A percentile compares a stretch with the other conserved stretches of the same genome.
phyloP scores from a whole-genome alignment of 2,797 vertebrate genomes.

The Leuciscus waleckii region DNA sequence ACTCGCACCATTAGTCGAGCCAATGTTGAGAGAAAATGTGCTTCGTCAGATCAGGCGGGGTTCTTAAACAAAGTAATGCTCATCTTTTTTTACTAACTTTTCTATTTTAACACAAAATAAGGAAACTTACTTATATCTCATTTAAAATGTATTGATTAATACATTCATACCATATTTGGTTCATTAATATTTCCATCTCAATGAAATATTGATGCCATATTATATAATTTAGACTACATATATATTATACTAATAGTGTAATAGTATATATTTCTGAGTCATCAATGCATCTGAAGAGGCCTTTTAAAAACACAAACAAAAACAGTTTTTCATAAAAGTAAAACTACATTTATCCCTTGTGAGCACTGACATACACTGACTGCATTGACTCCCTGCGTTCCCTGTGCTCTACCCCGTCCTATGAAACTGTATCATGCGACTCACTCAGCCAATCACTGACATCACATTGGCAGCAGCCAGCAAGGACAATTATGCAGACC shows the following conservation, averaged over 20 bases:
- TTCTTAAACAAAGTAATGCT: neutral
- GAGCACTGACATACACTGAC: constrained; percentile 15
- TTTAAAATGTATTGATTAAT: neutral
- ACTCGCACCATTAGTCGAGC: neutral
- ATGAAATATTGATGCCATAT: neutral
- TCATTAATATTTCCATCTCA: neutral
- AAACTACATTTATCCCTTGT: neutral
- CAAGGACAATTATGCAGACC: constrained; percentile 65
- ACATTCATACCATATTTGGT: neutral
- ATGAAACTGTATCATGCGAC: constrained; percentile 59
- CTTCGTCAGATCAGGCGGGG: neutral
- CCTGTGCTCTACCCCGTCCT: neutral
- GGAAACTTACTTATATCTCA: neutral
- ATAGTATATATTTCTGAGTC: neutral
- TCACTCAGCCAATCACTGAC: constrained; percentile 61
- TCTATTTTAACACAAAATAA: neutral
- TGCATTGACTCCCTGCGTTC: constrained; percentile 52
- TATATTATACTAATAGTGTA: no score
- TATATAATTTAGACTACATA: neutral
- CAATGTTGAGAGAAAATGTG: neutral
- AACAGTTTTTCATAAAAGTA: neutral
- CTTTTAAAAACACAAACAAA: neutral
- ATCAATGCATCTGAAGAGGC: neutral
- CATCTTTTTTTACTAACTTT: neutral
- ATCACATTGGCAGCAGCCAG: constrained; percentile 64